Evolutionary conservation across 2,888 invertebrate species (phyloP), one percentile per base, ranked within the genome.

Genomic region (Chrysodeixis includens): DNA sequence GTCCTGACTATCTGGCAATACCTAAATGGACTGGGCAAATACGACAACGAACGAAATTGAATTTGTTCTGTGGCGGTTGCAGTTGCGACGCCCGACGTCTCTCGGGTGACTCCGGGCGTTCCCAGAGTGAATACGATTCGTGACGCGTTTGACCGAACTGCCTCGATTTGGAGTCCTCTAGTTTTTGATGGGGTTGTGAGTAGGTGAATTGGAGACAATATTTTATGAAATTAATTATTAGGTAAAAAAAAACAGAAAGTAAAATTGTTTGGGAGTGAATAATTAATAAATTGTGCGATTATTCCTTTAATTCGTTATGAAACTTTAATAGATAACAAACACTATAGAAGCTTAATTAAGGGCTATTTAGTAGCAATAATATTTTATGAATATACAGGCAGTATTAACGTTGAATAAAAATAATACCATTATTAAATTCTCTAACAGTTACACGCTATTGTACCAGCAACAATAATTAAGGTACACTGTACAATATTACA

Each of bases 11-110:
- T 87, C 86, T 83, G 74, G 83, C 86, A 89, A 90, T 88, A 88
- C 85, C 85, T 86, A 88, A 90, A 91, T 89, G 86, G 88, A 88
- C 86, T 83, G 85, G 78, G 83, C 87, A 88, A 91, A 90, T 89
- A 87, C 88, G 88, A 87, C 74, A 88, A 86, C 85, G 85, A 86
- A 88, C 83, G 83, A 90, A 92, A 92, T 92, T 92, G 89, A 92
- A 92, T 92, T 92, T 88, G 87, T 87, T 84, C 86, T 84, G 84
- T 82, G 78, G 84, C 76, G 74, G 81, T 76, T 82, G 81, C 79
- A 82, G 81, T 83, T 68, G 71, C 71, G 83, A 83, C 83, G 83
- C 69, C 68, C 66, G 71, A 65, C 52, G 69, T 87, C 89, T 83
- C 88, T 55, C 66, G 87, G 84, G 92, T 84, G 71, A 71, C 71